Evolutionary conservation across 1,140 invertebrate species (phyloP), one percentile per base, ranked within the genome.

Genomic region (Yoshiicerus persimilis): DNA sequence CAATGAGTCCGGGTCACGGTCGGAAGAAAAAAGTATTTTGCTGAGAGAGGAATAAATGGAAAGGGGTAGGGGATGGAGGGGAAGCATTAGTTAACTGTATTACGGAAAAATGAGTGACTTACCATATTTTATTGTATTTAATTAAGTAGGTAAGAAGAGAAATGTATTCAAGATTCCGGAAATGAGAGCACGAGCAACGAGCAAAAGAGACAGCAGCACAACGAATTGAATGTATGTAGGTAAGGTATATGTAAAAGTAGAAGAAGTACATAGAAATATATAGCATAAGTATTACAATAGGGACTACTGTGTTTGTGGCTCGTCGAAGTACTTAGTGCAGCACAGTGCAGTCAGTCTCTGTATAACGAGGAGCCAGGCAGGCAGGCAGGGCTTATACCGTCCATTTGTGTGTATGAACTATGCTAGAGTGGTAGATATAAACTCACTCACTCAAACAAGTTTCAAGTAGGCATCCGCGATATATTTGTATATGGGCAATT

Each of bases 161-260:
- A 86, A 86, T 86, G 85, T 56, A 66, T n/a, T 16, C 47, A 86
- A 86, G 25, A 27, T 86, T 86, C 85, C 85, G 85, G 85, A 86
- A 86, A 86, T 86, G 85, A 39, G 85, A 86, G 62, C 85, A 86
- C 85, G 62, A 56, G 62, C 41, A 66, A 86, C 85, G 62, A 84
- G 62, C 75, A 34, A 80, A 80, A 80, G 75, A 80, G 75, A 80
- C 75, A 80, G 75, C 30, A n/a, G n/a, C n/a, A n/a, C n/a, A 80
- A 38, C 75, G 66, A 70, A 70, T 56, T 56, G 47, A 56, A 56
- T 56, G 47, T 56, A 56, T n/a, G n/a, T 56, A 56, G 47, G 47
- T 56, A 56, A 56, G 47, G 47, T 56, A n/a, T n/a, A 56, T 56
- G 47, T 56, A 56, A 56, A n/a, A 56, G 47, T 56, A 56, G n/a